Evolutionary conservation across 2,797 vertebrate species (phyloP).

Genomic region (Melanotaenia nigrans): DNA sequence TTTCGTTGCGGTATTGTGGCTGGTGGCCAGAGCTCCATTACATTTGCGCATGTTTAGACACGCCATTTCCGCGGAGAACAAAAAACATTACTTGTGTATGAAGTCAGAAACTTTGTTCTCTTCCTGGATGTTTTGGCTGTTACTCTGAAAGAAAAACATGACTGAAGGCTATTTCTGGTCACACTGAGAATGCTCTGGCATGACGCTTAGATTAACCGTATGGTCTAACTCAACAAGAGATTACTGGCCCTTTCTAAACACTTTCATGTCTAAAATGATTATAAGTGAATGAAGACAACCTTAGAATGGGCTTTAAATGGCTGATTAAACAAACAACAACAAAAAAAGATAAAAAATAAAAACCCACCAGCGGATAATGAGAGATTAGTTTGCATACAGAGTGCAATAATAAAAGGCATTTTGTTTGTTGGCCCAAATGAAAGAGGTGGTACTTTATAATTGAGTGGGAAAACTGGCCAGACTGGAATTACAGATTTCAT

Average conservation of each 20-base stretch:
- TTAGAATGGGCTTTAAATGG: background rate
- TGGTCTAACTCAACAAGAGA: no score
- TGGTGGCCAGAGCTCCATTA: slow-evolving; percentile 25
- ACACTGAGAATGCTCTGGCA: background rate
- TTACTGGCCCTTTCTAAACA: background rate
- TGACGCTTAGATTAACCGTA: background rate
- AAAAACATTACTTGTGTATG: slow-evolving; percentile 30
- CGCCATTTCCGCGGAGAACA: slow-evolving; percentile 6
- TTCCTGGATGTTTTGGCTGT: slow-evolving; percentile 18
- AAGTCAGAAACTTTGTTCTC: slow-evolving; percentile 22
- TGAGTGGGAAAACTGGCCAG: background rate
- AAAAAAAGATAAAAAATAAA: background rate
- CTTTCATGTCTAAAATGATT: background rate
- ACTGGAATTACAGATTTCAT: background rate
- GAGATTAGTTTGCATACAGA: background rate
- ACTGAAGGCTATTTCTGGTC: slow-evolving; percentile 10
- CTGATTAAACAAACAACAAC: background rate
- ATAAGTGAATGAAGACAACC: no score
- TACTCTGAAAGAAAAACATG: background rate
- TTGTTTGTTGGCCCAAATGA: background rate
- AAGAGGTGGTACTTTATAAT: background rate
- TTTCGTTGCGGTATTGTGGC: slow-evolving; percentile 11
- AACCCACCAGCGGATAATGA: no score
- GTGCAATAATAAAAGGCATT: no score
- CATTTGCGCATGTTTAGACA: slow-evolving; percentile 52